Base-by-base conservation (phyloP, 2,888 invertebrate species). In the Drosophila fulvimacula region DNA sequence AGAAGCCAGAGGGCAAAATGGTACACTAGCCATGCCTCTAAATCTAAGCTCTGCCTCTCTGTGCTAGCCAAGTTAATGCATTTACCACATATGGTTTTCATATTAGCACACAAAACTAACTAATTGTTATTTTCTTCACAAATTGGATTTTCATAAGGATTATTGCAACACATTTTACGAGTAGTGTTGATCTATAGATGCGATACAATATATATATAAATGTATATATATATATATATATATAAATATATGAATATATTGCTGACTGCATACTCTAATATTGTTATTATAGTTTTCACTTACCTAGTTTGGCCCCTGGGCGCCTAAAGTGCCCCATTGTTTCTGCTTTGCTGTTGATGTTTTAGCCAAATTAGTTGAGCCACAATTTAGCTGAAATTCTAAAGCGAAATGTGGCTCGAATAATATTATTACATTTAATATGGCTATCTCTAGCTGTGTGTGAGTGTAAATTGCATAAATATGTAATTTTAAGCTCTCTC, bases 71-170 rank as follows among this genome's bases (percentile, higher is more conserved):
- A 82, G 83, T 76, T 78, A 90, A 86, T 86, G 87, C 89, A 83
- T 75, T 72, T 73, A 57, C 76, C 87, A 79, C 86, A 88, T 80
- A 68, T 72, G 83, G 68, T 38, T 65, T 56, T 58, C 67, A 58
- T 72, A 71, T 75, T 81, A 70, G 72, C 79, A 73, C 69, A 71
- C 69, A 71, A 71, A 88, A 74, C 76, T 61, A 83, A 80, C 83
- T 83, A 83, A 83, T 89, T 83, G 85, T 81, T 84, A 84, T 84
- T 89, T 84, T 89, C 83, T 69, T 82, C 60, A 46, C 88, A 88
- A 89, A 89, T 83, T 83, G 82, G 88, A 89, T 83, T 88, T 81
- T 73, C 81, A 86, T 69, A 65, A 68, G 74, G 73, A 76, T 82
- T 88, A 74, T 73, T 66, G 56, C 56, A 41, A 51, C 69, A 69